Conservation (phyloP, 2,113 vertebrate genomes). For the Talpa occidentalis region DNA sequence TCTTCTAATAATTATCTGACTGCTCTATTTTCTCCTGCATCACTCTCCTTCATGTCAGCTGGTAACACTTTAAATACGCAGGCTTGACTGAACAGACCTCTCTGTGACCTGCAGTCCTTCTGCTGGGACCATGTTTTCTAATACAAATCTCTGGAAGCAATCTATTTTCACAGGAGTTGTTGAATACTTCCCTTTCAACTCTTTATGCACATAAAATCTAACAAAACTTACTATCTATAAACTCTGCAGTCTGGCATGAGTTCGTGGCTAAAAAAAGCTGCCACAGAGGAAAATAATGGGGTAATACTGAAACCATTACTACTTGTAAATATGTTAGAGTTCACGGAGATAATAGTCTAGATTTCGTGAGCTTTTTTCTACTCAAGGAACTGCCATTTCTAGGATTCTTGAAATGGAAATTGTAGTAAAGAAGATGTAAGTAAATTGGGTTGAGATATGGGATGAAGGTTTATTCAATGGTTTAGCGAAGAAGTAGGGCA, state of each 20-base stretch:
- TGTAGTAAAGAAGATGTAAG: neutral
- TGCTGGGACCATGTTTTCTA: neutral
- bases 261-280: conserved; percentile 64
- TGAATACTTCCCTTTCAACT: conserved; percentile 58
- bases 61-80: neutral
- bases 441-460: neutral
- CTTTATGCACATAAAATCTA: conserved; percentile 54
- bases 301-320: neutral
- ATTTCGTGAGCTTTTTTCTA: neutral
- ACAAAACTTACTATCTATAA: conserved; percentile 12
- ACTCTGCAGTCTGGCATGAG: neutral
- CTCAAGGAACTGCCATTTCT: neutral
- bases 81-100: conserved; percentile 14
- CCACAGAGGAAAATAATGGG: conserved; percentile 34
- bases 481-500: conserved; percentile 7
- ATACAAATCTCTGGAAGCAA: conserved; percentile 20
- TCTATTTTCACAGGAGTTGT: conserved; percentile 65
- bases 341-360: conserved; percentile 23
- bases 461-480: neutral
- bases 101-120: conserved; percentile 31
- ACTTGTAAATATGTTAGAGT: conserved; percentile 49
- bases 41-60: neutral
- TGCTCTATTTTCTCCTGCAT: conserved; percentile 14
- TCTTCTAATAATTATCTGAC: conserved; percentile 46
- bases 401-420: conserved; percentile 28